Conservation (phyloP, 2,888 invertebrate genomes). For the Mayetiola destructor region DNA sequence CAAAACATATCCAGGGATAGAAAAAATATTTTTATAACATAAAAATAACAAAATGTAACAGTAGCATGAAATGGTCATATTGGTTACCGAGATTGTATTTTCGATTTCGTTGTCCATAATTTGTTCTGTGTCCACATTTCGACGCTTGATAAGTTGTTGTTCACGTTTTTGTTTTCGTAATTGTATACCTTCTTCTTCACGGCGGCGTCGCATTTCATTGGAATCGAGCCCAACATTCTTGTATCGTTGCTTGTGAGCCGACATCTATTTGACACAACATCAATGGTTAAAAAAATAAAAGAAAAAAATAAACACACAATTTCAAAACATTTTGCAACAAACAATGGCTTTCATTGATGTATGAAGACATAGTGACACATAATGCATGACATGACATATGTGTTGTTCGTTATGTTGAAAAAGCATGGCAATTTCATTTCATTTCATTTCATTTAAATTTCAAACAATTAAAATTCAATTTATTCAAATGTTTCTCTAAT, state of each 20-base stretch:
- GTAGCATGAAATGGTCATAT: neutral
- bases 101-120: slow-evolving; percentile 27
- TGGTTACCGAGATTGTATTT: slow-evolving; percentile 30
- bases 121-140: slow-evolving; percentile 55
- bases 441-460: too few relatives aligned
- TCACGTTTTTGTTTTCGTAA: slow-evolving; percentile 90
- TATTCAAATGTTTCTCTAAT: too few relatives aligned
- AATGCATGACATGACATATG: too few relatives aligned
- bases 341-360: too few relatives aligned
- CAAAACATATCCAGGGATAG: neutral
- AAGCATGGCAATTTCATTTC: too few relatives aligned
- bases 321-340: neutral
- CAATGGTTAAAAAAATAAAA: slow-evolving; percentile 23
- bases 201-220: slow-evolving; percentile 74
- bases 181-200: slow-evolving; percentile 94
- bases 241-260: slow-evolving; percentile 77
- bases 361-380: too few relatives aligned
- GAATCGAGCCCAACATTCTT: slow-evolving; percentile 88
- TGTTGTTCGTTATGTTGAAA: too few relatives aligned
- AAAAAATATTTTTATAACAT: neutral
- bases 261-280: too few relatives aligned
- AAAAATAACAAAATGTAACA: neutral
- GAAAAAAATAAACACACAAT: neutral
- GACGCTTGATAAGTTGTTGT: slow-evolving; percentile 80
- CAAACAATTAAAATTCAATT: too few relatives aligned